These are phyloP conservation scores for Zele albiditarsus DNA, from an alignment of 2,888 invertebrate species.

Conservation along the genomic window DNA sequence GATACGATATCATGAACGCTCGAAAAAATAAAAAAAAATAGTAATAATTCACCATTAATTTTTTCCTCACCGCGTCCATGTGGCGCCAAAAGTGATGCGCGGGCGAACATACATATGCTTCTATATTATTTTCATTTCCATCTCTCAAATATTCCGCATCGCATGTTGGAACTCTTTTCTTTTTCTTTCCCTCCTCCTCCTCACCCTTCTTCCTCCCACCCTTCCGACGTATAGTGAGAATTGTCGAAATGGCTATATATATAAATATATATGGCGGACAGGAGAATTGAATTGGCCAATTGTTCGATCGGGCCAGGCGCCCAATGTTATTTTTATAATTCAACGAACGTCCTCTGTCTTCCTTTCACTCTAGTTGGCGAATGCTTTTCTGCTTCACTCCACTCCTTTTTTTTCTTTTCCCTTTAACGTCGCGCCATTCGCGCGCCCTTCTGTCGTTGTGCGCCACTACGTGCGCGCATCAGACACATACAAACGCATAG, in stretches of 20 bases:
- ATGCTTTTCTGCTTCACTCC: slow-evolving; percentile 50
- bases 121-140: slow-evolving; percentile 15
- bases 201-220: slow-evolving; percentile 5
- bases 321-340: slow-evolving; percentile 71
- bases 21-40: too few relatives aligned
- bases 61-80: too few relatives aligned
- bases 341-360: slow-evolving; percentile 54
- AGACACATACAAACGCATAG: neutral
- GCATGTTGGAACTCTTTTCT: slow-evolving; percentile 17
- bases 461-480: slow-evolving; percentile 18
- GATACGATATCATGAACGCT: too few relatives aligned
- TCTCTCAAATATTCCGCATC: neutral
- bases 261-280: slow-evolving; percentile 47
- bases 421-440: slow-evolving; percentile 44
- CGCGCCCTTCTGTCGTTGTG: slow-evolving; percentile 45
- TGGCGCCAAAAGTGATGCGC: too few relatives aligned
- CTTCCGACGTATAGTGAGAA: neutral
- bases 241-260: neutral
- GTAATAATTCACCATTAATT: too few relatives aligned
- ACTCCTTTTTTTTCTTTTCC: slow-evolving; percentile 43
- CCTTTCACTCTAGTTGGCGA: slow-evolving; percentile 13
- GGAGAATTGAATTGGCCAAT: slow-evolving; percentile 64
- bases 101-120: neutral
- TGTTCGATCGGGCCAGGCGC: slow-evolving; percentile 64
- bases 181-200: neutral